Evolutionary conservation across 2,113 vertebrate species (phyloP).

Genomic region (Strix uralensis): DNA sequence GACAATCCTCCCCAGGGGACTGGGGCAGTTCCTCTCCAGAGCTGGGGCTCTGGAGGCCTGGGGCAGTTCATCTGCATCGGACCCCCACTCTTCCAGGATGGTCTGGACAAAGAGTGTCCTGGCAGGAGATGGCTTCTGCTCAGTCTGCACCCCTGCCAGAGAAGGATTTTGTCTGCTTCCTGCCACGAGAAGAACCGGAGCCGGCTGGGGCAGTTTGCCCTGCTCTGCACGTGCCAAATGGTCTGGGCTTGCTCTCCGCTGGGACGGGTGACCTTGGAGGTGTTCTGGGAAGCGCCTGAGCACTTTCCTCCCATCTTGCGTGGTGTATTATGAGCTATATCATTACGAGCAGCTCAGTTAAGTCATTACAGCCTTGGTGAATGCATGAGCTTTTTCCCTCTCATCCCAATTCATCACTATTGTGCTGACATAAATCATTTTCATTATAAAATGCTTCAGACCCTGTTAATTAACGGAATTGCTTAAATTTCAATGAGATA

Average conservation of each 20-base stretch:
- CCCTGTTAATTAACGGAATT: constrained; percentile 62
- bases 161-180: background rate
- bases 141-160: background rate
- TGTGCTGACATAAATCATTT: constrained; percentile 64
- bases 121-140: background rate
- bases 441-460: constrained; percentile 64
- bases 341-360: constrained; percentile 32
- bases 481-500: constrained; percentile 47
- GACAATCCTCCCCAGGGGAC: background rate
- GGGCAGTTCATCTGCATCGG: background rate
- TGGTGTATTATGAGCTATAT: background rate
- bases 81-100: background rate
- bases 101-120: too few relatives aligned
- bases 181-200: background rate
- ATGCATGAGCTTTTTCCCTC: constrained; percentile 33
- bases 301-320: constrained; percentile 9
- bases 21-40: too few relatives aligned
- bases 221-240: background rate
- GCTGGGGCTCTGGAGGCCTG: too few relatives aligned
- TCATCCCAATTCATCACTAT: constrained; percentile 60
- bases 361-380: constrained; percentile 51
- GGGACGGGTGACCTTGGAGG: constrained; percentile 22
- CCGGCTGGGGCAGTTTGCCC: background rate
- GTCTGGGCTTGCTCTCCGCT: background rate
- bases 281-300: constrained; percentile 44